These are phyloP conservation scores for Pterophyllum scalare DNA, from an alignment of 2,113 vertebrate genomes.

Conservation along the genomic window DNA sequence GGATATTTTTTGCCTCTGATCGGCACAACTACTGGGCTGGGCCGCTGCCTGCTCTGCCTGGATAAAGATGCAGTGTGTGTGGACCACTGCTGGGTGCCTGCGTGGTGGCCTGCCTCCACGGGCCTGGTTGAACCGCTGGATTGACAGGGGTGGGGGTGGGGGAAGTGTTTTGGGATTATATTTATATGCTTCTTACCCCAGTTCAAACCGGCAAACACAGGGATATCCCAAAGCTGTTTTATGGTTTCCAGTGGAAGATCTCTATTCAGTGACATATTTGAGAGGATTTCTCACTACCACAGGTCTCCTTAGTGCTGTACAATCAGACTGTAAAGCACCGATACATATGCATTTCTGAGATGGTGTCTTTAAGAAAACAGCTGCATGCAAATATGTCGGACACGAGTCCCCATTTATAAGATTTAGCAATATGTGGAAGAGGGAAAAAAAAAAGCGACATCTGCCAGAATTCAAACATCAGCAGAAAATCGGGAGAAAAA, in stretches of 20 bases:
- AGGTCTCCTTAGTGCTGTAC: neutral
- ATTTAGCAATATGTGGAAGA: neutral
- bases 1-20: conserved; percentile 71
- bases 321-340: neutral
- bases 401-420: neutral
- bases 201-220: conserved; percentile 57
- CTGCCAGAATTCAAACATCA: conserved; percentile 1
- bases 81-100: conserved; percentile 51
- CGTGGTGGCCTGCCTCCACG: conserved; percentile 33
- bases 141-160: neutral
- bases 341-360: neutral
- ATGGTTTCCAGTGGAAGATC: conserved; percentile 1
- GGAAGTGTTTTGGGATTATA: conserved; percentile 22
- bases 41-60: conserved; percentile 44
- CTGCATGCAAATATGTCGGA: neutral
- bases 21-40: conserved; percentile 58
- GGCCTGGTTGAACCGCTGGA: conserved; percentile 15
- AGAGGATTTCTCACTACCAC: conserved; percentile 20
- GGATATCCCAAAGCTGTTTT: conserved; percentile 58
- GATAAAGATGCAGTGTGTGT: conserved; percentile 75
- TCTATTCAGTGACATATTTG: neutral
- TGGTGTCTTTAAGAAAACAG: neutral
- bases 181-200: conserved; percentile 41
- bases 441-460: neutral
- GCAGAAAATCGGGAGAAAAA: neutral